Evolutionary conservation across 2,888 invertebrate species (phyloP).

Genomic region (Oxystoma pomonae): DNA sequence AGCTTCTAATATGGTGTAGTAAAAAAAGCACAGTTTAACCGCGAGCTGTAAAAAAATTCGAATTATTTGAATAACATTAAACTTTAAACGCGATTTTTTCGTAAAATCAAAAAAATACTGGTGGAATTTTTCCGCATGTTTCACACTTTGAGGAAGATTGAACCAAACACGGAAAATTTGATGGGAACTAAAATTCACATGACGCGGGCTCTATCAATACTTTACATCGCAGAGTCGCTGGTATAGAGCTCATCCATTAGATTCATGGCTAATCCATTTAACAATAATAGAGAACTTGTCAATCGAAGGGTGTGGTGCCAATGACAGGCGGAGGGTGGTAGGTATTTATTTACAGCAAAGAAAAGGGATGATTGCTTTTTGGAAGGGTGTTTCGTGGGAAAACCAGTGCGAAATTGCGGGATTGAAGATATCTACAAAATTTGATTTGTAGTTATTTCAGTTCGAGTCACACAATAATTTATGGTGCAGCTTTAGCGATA

Average conservation of each 20-base stretch:
- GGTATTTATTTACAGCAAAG: slow-evolving; percentile 17
- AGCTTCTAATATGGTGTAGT: no score
- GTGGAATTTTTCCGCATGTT: no score
- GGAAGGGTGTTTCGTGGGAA: neutral
- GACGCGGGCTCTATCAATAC: neutral
- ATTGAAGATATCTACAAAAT: neutral
- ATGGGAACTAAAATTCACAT: neutral
- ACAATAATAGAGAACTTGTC: neutral
- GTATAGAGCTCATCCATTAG: neutral
- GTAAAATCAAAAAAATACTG: no score
- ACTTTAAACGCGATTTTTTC: no score
- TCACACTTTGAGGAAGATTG: no score
- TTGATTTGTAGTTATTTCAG: no score
- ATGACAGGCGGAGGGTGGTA: slow-evolving; percentile 19
- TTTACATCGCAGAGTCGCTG: neutral
- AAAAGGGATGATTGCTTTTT: neutral
- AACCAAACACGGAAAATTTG: no score
- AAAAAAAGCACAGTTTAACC: no score
- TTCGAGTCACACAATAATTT: no score
- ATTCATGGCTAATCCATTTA: slow-evolving; percentile 1
- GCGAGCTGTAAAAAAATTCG: no score
- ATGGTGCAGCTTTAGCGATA: no score
- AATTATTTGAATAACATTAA: no score
- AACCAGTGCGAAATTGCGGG: neutral
- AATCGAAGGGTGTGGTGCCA: slow-evolving; percentile 14